A percentile compares a stretch with the other conserved stretches of the same genome.
These are phyloP conservation scores for Anser brachyrhynchus DNA, from an alignment of 2,113 vertebrate species.

Conservation along the genomic window DNA sequence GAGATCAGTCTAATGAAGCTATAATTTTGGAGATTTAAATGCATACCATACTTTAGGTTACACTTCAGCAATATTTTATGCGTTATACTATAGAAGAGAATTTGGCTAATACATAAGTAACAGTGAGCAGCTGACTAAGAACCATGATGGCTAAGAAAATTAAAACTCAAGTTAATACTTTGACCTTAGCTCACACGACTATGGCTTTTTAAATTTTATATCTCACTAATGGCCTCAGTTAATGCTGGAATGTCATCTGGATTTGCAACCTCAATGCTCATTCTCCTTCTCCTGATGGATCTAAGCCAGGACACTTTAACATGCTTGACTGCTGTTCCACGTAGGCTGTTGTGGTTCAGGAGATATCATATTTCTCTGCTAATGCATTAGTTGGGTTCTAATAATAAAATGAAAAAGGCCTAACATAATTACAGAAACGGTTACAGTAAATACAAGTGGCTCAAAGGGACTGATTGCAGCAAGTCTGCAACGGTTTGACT, in stretches of 20 bases:
- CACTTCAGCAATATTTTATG: slow-evolving; percentile 12
- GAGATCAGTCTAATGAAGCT: background rate
- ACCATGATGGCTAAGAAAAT: background rate
- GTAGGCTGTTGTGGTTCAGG: background rate
- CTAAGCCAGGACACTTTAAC: background rate
- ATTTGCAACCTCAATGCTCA: background rate
- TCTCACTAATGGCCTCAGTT: slow-evolving; percentile 35
- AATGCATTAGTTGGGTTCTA: background rate
- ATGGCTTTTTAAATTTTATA: background rate
- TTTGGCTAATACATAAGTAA: background rate
- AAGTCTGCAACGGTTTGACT: background rate
- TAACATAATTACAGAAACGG: background rate
- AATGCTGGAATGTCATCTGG: slow-evolving; percentile 30
- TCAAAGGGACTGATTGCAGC: background rate
- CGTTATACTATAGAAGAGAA: background rate
- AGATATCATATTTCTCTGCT: background rate
- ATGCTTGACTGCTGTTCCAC: background rate
- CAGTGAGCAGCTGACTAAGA: background rate
- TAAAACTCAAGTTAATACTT: background rate
- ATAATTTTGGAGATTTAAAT: background rate
- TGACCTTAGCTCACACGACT: background rate
- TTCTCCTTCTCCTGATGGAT: background rate
- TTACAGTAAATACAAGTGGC: background rate
- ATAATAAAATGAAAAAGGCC: background rate
- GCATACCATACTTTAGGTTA: background rate